Base-by-base conservation (phyloP, 1,140 invertebrate species). In the Cydia amplana region DNA sequence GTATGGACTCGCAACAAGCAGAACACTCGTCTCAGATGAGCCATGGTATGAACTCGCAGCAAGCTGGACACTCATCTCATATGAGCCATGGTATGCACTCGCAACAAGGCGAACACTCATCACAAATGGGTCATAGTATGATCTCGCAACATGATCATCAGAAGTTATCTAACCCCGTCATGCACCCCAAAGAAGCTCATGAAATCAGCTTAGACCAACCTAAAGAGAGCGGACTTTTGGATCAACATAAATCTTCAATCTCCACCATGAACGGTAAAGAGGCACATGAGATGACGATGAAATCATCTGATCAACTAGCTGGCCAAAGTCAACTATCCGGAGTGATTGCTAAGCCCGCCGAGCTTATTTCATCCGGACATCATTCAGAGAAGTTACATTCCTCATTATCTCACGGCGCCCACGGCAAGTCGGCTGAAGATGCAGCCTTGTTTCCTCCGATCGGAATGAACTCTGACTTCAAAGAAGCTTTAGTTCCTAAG, bases 351-450 rank as follows among this genome's bases (percentile, higher is more conserved):
- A 67, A 67, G 14, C 28, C 5, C n/a, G 1, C n/a, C 5, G 28
- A 70, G 16, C n/a, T 36, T 40, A n/a, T 40, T n/a, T 3, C 28
- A 2, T 70, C 65, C 14, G 32, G 65, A 18, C 65, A 70, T 36
- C 64, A 67, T 6, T 18, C 18, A 18, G 36, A 70, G 36, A 70
- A 70, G 32, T 40, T n/a, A 36, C 25, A 67, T 7, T 14, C 28
- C 12, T 36, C 16, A n/a, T 32, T 32, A 28, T 32, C 32, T 10
- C n/a, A 36, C 32, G 25, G 23, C 28, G 65, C 28, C 43, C 65
- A 70, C 32, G 65, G 65, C 32, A 70, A 70, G n/a, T 70, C 65
- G n/a, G 65, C 65, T n/a, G 65, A 70, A 14, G 65, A 20, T 18
- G 28, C 16, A 2, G 3, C 65, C 7, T 3, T 36, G 28, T 36